Base-by-base conservation (phyloP, 2,113 vertebrate genomes). In the Dissostichus mawsoni region DNA sequence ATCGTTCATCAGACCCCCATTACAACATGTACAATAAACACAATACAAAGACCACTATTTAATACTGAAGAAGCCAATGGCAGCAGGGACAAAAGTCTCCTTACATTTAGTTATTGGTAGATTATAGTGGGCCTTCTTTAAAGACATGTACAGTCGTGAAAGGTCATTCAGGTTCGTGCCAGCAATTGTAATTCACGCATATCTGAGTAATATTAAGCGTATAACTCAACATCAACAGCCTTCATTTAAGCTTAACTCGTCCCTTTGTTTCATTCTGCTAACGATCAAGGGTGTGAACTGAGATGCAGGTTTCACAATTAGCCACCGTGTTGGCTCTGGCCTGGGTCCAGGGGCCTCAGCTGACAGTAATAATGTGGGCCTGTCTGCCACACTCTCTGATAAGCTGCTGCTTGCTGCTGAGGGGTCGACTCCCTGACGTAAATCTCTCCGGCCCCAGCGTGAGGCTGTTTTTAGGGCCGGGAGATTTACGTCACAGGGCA, bases 301-400 rank as follows among this genome's bases (percentile, higher is more conserved):
- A 58, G 59, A 71, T 80, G 72, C 61, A 20, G 70, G 61, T 77
- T 88, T 82, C 72, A 77, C 80, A 76, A 84, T 90, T 78, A 90
- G 78, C 79, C 74, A 41, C 77, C 69, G 50, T 77, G 69, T 81
- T 86, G 82, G 59, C 59, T 82, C 47, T 20, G 84, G 84, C 76
- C 75, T 0, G 5, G 65, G 77, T 88, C 81, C 88, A 84, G 61
- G 76, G 80, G 66, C 76, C 81, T 93, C 81, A 88, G 89, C 83
- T 91, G 88, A 92, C 88, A 81, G 90, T 83, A 89, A 93, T 87
- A 89, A 93, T 11, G 63, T 6, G 16, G 45, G 62, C 78, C 76
- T 81, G 86, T 78, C 87, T 53, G 79, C 76, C 78, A 71, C 76
- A 44, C 84, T 76, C 78, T 84, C 81, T 90, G 87, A 86, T 86